These are phyloP conservation scores for Eudasyphora cyanicolor DNA, from an alignment of 2,888 invertebrate species.

Conservation along the genomic window DNA sequence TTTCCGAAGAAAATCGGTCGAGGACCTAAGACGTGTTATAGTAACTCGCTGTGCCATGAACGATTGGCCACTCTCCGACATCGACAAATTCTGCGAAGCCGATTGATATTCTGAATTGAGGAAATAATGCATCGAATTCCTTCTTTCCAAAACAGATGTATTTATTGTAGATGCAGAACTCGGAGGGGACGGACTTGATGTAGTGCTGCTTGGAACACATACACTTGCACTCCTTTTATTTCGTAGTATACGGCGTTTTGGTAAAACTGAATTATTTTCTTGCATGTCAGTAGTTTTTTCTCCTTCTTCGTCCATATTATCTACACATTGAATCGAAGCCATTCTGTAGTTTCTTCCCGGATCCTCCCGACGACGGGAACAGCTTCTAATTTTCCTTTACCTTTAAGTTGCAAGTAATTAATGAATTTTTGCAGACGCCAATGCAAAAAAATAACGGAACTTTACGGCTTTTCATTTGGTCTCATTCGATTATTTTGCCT, in stretches of 20 bases:
- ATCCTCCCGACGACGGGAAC: too few relatives aligned
- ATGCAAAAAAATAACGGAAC: too few relatives aligned
- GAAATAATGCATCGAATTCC: constrained; percentile 39
- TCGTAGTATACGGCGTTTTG: background rate
- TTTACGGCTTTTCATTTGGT: background rate
- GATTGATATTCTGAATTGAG: background rate
- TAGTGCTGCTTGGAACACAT: too few relatives aligned
- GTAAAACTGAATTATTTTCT: background rate
- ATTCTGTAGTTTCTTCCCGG: background rate
- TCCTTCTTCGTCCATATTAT: background rate
- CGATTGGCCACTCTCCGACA: constrained; percentile 40
- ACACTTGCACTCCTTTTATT: background rate
- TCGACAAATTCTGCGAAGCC: background rate
- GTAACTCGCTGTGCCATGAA: constrained; percentile 48
- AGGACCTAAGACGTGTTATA: constrained; percentile 20
- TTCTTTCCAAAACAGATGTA: constrained; percentile 33
- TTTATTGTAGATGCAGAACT: background rate
- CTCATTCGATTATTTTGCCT: too few relatives aligned
- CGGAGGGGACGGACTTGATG: background rate
- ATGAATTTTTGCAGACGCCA: background rate
- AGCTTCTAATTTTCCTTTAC: too few relatives aligned
- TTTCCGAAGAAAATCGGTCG: background rate
- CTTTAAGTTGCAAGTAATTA: background rate
- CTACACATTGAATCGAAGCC: background rate
- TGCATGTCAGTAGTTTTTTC: background rate